Percentiles rank a stretch among this genome's conserved stretches.
These are phyloP conservation scores for Mustela lutreola DNA, from an alignment of 2,113 vertebrate species.

Conservation along the genomic window DNA sequence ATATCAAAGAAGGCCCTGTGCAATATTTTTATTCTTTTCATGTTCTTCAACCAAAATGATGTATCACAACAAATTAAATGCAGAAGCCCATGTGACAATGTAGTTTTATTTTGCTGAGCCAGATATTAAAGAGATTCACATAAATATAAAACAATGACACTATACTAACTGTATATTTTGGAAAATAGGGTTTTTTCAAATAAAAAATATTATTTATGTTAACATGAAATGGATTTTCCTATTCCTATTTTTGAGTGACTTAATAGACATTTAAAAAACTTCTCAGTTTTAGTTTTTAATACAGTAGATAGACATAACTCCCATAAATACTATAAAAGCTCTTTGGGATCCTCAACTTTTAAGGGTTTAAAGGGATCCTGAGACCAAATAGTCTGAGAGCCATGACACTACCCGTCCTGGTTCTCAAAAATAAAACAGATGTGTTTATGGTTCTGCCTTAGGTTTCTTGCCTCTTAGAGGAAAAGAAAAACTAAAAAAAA, in stretches of 20 bases:
- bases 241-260: background rate
- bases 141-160: background rate
- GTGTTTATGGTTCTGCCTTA: background rate
- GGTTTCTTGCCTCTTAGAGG: background rate
- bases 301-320: background rate
- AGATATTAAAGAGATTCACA: background rate
- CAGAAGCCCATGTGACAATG: background rate
- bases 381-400: background rate
- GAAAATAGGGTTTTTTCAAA: background rate
- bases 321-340: background rate
- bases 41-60: background rate
- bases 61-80: background rate
- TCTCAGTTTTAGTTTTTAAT: background rate
- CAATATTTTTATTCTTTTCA: background rate
- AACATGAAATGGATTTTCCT: background rate
- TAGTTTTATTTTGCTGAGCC: background rate
- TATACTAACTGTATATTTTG: background rate
- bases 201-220: background rate
- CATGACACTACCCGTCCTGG: background rate
- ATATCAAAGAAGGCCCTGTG: background rate
- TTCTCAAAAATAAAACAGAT: conserved; percentile 37
- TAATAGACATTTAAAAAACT: background rate
- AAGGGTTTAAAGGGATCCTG: background rate
- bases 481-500: background rate
- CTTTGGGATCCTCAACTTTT: background rate